phyloP scores from a whole-genome alignment of 2,797 vertebrate genomes.

The Xiphophorus birchmanni region DNA sequence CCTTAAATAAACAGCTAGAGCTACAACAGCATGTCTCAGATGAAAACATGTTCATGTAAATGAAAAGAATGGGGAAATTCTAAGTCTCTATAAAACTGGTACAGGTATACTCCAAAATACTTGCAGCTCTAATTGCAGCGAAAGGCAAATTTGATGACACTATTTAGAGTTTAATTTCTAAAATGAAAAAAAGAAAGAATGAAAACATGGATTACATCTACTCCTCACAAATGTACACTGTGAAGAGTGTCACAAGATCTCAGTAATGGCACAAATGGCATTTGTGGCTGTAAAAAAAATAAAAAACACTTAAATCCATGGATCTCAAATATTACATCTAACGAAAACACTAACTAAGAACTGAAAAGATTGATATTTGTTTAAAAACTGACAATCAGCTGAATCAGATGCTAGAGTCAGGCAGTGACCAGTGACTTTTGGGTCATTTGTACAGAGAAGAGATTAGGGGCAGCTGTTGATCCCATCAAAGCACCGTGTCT shows the following conservation, averaged over 20 bases:
- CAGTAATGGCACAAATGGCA: not conserved
- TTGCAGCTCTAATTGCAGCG: not conserved
- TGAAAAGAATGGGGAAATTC: not conserved
- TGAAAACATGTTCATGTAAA: not conserved
- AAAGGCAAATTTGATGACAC: too few species aligned
- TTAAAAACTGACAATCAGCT: conserved; percentile 33
- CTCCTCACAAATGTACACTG: not conserved
- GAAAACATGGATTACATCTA: not conserved
- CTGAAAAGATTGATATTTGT: conserved; percentile 3
- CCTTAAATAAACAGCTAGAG: not conserved
- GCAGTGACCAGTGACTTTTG: conserved; percentile 48
- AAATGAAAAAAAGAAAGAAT: too few species aligned
- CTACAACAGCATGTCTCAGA: not conserved
- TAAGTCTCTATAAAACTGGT: too few species aligned
- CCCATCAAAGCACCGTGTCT: conserved; percentile 68
- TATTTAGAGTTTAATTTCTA: too few species aligned
- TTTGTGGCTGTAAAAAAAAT: not conserved
- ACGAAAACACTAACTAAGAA: conserved; percentile 1
- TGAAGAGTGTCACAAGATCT: not conserved
- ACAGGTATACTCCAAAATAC: not conserved
- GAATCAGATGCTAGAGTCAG: conserved; percentile 25
- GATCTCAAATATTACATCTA: not conserved
- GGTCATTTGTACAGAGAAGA: conserved; percentile 65
- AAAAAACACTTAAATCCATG: not conserved
- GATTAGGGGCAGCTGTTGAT: conserved; percentile 69